Evolutionary conservation across 2,113 vertebrate genomes (phyloP).

Genomic region (Urocolius indicus): DNA sequence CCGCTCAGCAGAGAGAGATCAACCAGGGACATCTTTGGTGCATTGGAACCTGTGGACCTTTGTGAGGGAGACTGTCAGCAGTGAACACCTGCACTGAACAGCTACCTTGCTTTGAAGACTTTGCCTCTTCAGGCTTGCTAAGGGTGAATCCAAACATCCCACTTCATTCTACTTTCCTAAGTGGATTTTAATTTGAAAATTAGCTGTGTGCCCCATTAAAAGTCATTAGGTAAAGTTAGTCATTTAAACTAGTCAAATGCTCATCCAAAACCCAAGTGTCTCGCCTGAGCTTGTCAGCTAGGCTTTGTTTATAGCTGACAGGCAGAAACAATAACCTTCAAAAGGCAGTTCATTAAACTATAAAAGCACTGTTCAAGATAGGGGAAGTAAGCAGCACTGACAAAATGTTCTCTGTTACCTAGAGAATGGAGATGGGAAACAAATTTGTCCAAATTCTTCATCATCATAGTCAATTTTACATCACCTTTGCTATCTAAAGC

Average conservation of each 20-base stretch:
- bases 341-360: neutral
- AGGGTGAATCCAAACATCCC: neutral
- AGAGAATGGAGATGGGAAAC: neutral
- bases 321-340: neutral
- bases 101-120: neutral
- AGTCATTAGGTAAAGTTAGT: neutral
- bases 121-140: neutral
- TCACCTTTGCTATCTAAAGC: neutral
- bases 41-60: conserved; percentile 40
- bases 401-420: neutral
- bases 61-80: neutral
- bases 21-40: conserved; percentile 76
- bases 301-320: neutral
- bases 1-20: conserved; percentile 79
- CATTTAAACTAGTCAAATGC: neutral
- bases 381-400: neutral
- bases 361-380: neutral
- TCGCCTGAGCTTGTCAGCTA: neutral
- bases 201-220: neutral
- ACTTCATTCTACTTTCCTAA: neutral
- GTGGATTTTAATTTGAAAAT: neutral
- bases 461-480: neutral
- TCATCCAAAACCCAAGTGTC: neutral
- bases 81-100: neutral
- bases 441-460: neutral